phyloP scores from a whole-genome alignment of 1,140 invertebrate species.

The Formica selysi region DNA sequence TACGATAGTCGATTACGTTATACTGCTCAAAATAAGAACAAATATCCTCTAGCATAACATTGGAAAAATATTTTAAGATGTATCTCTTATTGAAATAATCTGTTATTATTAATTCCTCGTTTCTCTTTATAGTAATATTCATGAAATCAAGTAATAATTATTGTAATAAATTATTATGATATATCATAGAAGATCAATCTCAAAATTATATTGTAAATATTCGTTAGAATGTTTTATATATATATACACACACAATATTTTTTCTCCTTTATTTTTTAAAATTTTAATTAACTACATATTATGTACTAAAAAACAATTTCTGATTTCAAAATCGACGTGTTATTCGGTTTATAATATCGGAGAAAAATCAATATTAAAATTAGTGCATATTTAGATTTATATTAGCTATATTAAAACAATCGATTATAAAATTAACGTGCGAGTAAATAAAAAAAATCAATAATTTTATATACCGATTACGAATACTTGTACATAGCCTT shows the following conservation, averaged over 20 bases:
- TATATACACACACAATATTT: background rate
- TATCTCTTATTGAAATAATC: background rate
- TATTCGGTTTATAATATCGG: no score
- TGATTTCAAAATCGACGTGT: no score
- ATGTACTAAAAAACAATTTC: no score
- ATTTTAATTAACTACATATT: no score
- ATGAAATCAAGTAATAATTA: background rate
- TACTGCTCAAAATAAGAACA: background rate
- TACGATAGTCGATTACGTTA: background rate
- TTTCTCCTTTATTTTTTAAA: background rate
- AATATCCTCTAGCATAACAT: conserved; percentile 27
- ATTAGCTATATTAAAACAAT: no score
- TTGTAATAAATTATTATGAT: conserved; percentile 8
- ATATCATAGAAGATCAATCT: background rate
- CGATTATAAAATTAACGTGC: no score
- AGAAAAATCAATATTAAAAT: no score
- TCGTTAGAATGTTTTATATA: background rate
- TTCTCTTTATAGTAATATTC: background rate
- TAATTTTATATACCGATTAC: no score
- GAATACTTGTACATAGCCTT: no score
- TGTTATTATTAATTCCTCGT: background rate
- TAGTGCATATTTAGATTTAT: no score
- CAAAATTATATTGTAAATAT: background rate
- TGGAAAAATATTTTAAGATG: conserved; percentile 13
- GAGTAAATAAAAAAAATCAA: no score